Base-by-base conservation (phyloP, 2,888 invertebrate species). In the Lochmaea crataegi region DNA sequence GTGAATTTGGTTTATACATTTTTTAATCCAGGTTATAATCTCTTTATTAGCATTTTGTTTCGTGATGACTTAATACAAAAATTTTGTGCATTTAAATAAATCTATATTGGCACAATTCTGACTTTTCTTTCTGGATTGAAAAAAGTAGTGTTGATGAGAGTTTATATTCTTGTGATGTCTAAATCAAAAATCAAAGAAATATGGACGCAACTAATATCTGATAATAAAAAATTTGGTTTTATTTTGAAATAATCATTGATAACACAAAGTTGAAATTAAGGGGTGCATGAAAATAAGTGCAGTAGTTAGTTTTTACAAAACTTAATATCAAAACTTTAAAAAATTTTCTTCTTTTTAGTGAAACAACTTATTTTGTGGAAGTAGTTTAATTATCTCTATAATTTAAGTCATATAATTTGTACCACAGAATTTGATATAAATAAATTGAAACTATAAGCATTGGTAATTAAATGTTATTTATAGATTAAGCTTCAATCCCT, bases 21-120 rank as follows among this genome's bases (percentile, higher is more conserved):
- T 42, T 42, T 12, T 11, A 12, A 42, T 12, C 42, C 9, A 53
- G 11, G 6, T 16, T n/a, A 2, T 53, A 5, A 48, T n/a, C 16
- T 38, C 16, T 61, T n/a, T 26, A 58, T 32, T 7, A 32, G 10
- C 2, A 42, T 12, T 42, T 42, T 41, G 41, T 11, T 41, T 42
- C 2, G 42, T 11, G 26, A 58, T 38, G 14, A 7, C 9, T 14
- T n/a, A 11, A 32, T 32, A 14, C 7, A 61, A 42, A 61, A 61
- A 42, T 9, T 61, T 32, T 32, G 32, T 11, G 1, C 1, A 41
- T 61, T 61, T 16, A 42, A 61, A 66, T 56, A 38, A 10, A 4
- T 38, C 7, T 12, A 63, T 63, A 63, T 69, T 69, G 69, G 69
- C 69, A 69, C 69, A 56, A 42, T 48, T 60, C 38, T 41, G 41